phyloP scores from a whole-genome alignment of 2,888 invertebrate species.

The Trachelus stipa region DNA sequence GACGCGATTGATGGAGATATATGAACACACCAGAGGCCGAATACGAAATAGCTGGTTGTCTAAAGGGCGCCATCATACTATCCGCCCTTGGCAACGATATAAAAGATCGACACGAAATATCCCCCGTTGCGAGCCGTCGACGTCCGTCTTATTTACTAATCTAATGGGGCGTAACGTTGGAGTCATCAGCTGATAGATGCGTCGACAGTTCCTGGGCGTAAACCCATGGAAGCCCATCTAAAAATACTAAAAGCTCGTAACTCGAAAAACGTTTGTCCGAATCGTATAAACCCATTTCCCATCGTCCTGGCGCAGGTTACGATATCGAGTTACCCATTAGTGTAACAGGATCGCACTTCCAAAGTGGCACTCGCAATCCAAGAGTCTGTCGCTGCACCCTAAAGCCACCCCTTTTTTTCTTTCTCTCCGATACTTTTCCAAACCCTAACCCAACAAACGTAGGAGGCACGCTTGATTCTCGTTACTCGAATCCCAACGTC shows the following conservation, averaged over 20 bases:
- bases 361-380: constrained; percentile 8
- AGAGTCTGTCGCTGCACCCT: background rate
- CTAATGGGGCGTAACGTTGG: constrained; percentile 51
- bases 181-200: constrained; percentile 54
- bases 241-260: constrained; percentile 16
- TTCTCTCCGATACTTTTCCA: background rate
- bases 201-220: constrained; percentile 21
- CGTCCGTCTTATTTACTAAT: constrained; percentile 41
- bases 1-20: constrained; percentile 16
- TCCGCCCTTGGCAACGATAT: background rate
- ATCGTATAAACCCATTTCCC: background rate
- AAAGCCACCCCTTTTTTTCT: background rate
- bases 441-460: background rate
- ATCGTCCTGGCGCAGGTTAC: background rate
- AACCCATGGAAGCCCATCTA: background rate
- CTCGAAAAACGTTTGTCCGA: constrained; percentile 20
- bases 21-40: background rate
- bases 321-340: constrained; percentile 42
- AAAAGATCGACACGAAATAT: background rate
- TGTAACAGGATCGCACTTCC: constrained; percentile 33
- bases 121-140: background rate
- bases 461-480: constrained; percentile 17
- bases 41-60: background rate
- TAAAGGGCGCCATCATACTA: background rate
- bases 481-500: constrained; percentile 32